Percentiles rank a stretch among this genome's conserved stretches.
Conservation (phyloP, 2,888 invertebrate species). For the Psococerastis gibbosa region DNA sequence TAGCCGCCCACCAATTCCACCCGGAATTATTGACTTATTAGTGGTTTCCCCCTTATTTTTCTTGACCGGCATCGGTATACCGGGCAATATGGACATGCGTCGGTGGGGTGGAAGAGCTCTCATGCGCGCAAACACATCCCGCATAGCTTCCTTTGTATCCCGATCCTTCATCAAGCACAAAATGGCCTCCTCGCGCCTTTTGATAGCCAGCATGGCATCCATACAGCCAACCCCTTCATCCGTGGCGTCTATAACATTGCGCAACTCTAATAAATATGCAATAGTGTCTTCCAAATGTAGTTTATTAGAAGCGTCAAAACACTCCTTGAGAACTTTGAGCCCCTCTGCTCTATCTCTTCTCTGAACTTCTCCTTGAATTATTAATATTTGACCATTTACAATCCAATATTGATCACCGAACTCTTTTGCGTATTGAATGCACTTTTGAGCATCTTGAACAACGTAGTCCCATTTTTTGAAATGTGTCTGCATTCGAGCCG, state of each 20-base stretch:
- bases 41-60: too few species aligned
- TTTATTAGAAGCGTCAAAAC: constrained; percentile 1
- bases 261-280: neutral
- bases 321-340: neutral
- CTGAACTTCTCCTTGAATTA: neutral
- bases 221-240: neutral
- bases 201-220: neutral
- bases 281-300: neutral
- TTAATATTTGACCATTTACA: neutral
- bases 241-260: neutral
- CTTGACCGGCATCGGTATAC: neutral
- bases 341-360: neutral
- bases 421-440: neutral
- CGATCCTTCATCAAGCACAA: neutral
- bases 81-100: neutral
- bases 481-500: neutral
- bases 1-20: constrained; percentile 2
- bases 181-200: constrained; percentile 1
- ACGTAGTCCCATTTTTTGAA: constrained; percentile 1
- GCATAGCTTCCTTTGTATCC: neutral
- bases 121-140: constrained; percentile 2
- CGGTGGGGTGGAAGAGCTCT: neutral
- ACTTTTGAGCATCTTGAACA: neutral
- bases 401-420: neutral
- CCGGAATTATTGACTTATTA: constrained; percentile 8